Evolutionary conservation across 1,140 invertebrate genomes (phyloP).

Genomic region (Drosophila kikkawai): DNA sequence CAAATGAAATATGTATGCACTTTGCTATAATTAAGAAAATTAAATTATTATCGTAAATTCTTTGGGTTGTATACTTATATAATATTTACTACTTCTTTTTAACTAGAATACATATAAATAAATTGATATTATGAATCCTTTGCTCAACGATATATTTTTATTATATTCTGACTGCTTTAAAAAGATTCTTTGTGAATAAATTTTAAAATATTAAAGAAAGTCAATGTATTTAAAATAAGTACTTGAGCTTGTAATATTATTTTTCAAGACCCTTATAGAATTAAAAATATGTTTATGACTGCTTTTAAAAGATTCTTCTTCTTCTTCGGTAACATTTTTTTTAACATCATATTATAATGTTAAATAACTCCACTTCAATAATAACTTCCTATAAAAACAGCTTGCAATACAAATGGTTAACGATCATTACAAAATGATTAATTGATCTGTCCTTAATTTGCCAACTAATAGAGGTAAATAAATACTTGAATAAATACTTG

Average conservation of each 20-base stretch:
- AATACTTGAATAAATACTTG: neutral
- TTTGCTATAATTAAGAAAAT: neutral
- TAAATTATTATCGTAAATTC: neutral
- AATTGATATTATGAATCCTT: too few species aligned
- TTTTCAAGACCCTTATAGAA: neutral
- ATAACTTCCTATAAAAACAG: neutral
- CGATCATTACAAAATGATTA: slow-evolving; percentile 18
- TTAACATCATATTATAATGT: neutral
- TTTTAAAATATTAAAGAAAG: neutral
- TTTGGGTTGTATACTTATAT: neutral
- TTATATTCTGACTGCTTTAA: too few species aligned
- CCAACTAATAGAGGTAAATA: neutral
- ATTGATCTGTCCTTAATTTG: slow-evolving; percentile 20
- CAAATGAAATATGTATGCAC: neutral
- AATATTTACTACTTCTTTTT: neutral
- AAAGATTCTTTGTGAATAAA: neutral
- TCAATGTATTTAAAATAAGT: neutral
- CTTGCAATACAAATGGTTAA: neutral
- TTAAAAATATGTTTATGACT: neutral
- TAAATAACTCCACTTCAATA: neutral
- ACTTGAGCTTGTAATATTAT: neutral
- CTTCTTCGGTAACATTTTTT: neutral
- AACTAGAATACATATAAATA: too few species aligned
- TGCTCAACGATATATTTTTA: too few species aligned
- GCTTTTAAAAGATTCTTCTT: neutral